Conservation (phyloP, 2,888 invertebrate genomes). For the Melangyna quadrimaculata region DNA sequence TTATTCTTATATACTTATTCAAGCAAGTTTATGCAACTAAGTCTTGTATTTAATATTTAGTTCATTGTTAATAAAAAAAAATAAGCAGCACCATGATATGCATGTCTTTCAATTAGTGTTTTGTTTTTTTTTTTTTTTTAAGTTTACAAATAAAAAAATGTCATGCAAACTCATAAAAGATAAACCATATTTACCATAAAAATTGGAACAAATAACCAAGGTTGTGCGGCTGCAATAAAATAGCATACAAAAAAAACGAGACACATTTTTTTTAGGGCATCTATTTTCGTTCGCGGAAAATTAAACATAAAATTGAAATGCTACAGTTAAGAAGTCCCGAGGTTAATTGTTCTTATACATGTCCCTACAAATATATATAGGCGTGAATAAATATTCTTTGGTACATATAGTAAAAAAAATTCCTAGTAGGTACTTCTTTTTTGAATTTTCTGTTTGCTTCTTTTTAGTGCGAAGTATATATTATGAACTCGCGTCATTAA, state of each 20-base stretch:
- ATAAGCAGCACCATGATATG: too few species aligned
- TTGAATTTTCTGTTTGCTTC: not conserved
- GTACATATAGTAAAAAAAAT: not conserved
- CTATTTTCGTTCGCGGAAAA: conserved; percentile 42
- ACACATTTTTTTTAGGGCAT: conserved; percentile 42
- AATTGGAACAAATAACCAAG: conserved; percentile 53
- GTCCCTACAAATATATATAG: not conserved
- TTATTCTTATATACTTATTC: too few species aligned
- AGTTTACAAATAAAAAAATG: conserved; percentile 13
- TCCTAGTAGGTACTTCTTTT: not conserved
- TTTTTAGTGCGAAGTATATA: not conserved
- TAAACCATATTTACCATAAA: conserved; percentile 47
- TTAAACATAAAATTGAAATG: conserved; percentile 1
- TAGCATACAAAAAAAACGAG: not conserved
- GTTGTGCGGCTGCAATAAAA: conserved; percentile 19
- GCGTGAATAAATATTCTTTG: not conserved
- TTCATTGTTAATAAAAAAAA: too few species aligned
- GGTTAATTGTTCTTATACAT: conserved; percentile 9
- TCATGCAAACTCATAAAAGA: conserved; percentile 19
- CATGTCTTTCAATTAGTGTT: not conserved
- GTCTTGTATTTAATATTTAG: not conserved
- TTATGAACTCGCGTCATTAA: not conserved
- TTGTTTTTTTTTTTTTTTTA: too few species aligned
- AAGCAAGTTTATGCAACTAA: not conserved
- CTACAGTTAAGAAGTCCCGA: conserved; percentile 52